Base-by-base conservation (phyloP, 2,888 invertebrate genomes). In the Ennomos quercinarius region DNA sequence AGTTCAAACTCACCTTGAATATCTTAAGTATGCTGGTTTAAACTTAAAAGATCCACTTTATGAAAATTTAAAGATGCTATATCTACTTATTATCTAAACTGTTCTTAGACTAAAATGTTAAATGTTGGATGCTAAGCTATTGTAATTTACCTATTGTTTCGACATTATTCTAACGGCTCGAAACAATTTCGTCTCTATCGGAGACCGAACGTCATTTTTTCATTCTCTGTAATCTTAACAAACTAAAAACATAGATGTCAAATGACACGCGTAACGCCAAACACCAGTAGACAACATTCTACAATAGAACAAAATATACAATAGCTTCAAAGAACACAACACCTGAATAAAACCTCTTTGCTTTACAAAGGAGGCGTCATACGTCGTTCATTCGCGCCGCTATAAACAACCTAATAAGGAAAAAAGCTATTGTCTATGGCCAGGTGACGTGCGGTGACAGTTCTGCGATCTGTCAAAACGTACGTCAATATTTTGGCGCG, bases 401-500 rank as follows among this genome's bases (percentile, higher is more conserved):
- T 67, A 68, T 68, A 72, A 71, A 75, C 72, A 74, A 70, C 61
- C 57, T 60, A 60, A 51, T 43, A 46, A 39, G 51, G 56, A 46
- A 51, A 55, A 54, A 60, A 55, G 11, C 38, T 39, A 59, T 64
- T 70, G 68, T 68, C 69, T 71, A 74, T 76, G 68, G 66, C 63
- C 84, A 82, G 82, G 82, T 83, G 85, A 78, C 76, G 71, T 69
- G 76, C 75, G 73, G 72, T 73, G 78, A 84, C 81, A 80, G 80
- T 79, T 79, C 73, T 72, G 65, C 66, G 70, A 84, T 56, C 84
- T 86, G 86, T 86, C 86, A 86, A 84, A 83, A 68, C 71, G 80
- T 76, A 85, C 84, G 81, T 86, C 85, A 86, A 86, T 86, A 86
- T 86, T 86, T 85, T 84, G 78, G 90, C 90, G 88, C 87, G 87